Conservation (phyloP, 2,888 invertebrate species). For the Timandra comae region DNA sequence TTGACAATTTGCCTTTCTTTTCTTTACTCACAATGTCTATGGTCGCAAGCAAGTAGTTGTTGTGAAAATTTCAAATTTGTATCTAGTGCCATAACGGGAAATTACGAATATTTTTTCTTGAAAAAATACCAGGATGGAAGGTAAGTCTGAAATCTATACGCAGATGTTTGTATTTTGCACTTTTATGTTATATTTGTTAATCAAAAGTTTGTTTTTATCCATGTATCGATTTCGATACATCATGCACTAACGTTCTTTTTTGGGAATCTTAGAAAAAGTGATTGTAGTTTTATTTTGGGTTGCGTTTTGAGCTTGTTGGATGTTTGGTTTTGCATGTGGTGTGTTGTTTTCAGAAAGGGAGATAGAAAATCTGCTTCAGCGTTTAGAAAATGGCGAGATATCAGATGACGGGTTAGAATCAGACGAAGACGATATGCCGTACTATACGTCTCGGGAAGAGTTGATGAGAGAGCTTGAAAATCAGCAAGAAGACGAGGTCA, state of each 20-base stretch:
- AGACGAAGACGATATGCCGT: constrained; percentile 16
- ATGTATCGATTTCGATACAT: constrained; percentile 10
- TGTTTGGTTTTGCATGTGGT: constrained; percentile 7
- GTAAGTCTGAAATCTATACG: constrained; percentile 2
- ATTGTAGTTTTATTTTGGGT: constrained; percentile 8
- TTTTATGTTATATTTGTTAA: constrained; percentile 1
- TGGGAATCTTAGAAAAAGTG: constrained; percentile 1
- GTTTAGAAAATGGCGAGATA: constrained; percentile 15
- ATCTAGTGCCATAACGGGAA: not conserved
- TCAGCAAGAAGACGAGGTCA: constrained; percentile 3
- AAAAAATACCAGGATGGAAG: constrained; percentile 1
- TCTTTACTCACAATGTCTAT: not conserved
- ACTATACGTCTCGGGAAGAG: constrained; percentile 11
- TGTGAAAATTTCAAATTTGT: constrained; percentile 3
- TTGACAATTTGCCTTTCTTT: constrained; percentile 3
- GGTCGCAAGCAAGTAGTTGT: constrained; percentile 2
- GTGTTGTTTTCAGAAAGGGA: constrained; percentile 8
- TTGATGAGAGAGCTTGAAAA: constrained; percentile 11
- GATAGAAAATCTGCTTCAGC: constrained; percentile 6
- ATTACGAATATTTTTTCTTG: constrained; percentile 2
- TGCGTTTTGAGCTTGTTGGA: constrained; percentile 11
- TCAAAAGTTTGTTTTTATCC: constrained; percentile 5
- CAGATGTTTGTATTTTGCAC: constrained; percentile 4
- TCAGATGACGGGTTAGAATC: constrained; percentile 14
- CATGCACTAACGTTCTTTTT: constrained; percentile 7